phyloP scores from a whole-genome alignment of 2,888 invertebrate species.

The Slavum lentiscoides region DNA sequence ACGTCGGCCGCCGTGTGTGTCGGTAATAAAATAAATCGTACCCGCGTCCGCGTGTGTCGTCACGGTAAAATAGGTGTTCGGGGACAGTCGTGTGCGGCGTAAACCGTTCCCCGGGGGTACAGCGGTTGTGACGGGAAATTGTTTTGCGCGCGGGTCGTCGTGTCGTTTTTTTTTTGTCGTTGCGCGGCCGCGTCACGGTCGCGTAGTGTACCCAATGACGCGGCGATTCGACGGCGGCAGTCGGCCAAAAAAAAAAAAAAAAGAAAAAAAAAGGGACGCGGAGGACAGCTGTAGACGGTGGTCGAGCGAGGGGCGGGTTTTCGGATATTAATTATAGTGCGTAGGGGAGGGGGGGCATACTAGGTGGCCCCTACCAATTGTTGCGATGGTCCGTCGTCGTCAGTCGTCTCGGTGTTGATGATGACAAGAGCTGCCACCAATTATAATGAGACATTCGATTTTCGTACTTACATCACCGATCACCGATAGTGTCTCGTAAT shows the following conservation, averaged over 20 bases:
- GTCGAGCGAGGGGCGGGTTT: background rate
- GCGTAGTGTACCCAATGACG: background rate
- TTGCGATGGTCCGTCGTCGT: background rate
- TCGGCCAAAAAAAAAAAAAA: conserved; percentile 33
- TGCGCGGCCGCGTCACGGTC: background rate
- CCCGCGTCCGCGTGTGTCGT: background rate
- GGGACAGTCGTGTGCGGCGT: too few relatives aligned
- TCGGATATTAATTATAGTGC: too few relatives aligned
- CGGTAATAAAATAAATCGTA: background rate
- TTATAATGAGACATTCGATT: background rate
- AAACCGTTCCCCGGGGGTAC: background rate
- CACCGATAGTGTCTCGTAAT: background rate
- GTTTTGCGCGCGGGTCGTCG: background rate
- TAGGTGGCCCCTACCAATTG: background rate
- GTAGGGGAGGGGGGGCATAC: background rate
- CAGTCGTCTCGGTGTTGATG: background rate
- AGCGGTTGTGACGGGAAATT: background rate
- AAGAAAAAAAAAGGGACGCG: background rate
- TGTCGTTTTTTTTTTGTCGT: background rate
- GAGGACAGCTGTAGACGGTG: background rate
- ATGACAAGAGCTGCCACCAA: background rate
- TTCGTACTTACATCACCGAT: background rate
- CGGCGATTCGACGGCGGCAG: background rate
- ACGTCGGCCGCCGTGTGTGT: background rate
- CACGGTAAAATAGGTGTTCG: too few relatives aligned